A percentile compares a stretch with the other conserved stretches of the same genome.
phyloP scores from a whole-genome alignment of 2,113 vertebrate genomes.

The Chlorodrepanis virens region DNA sequence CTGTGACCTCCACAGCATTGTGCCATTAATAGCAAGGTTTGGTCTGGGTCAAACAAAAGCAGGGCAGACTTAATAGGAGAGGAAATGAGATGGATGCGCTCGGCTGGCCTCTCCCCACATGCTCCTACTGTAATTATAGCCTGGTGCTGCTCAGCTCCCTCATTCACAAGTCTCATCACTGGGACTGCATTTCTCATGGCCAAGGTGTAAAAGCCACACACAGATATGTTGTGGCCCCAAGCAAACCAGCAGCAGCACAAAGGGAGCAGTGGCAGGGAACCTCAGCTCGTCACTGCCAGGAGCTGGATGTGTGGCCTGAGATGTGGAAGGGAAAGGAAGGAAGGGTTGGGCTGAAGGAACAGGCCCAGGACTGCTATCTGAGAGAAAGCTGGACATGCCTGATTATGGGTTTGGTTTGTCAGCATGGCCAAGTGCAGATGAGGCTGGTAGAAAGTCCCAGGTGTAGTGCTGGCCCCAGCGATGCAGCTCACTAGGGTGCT shows the following conservation, averaged over 20 bases:
- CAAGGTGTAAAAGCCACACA: neutral
- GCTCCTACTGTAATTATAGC: constrained; percentile 18
- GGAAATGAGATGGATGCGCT: constrained; percentile 55
- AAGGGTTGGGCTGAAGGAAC: neutral
- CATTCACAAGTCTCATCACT: neutral
- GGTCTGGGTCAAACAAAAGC: constrained; percentile 53
- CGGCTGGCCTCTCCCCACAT: neutral
- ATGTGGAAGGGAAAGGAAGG: neutral
- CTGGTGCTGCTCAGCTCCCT: neutral
- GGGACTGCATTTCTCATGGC: neutral
- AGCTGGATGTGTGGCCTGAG: neutral
- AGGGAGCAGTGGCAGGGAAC: neutral
- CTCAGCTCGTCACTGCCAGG: rapidly evolving
- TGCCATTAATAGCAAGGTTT: constrained; percentile 9
- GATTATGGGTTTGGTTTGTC: neutral
- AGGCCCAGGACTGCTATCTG: neutral
- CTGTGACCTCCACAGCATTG: constrained; percentile 20
- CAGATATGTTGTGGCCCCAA: neutral
- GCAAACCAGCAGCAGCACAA: neutral
- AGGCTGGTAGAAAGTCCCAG: neutral
- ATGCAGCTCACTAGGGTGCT: neutral
- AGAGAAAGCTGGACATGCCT: neutral
- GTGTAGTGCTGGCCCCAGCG: neutral
- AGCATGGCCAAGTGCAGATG: neutral
- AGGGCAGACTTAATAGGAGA: constrained; percentile 46